phyloP scores from a whole-genome alignment of 2,797 vertebrate genomes.

The Sandelia bainsii region DNA sequence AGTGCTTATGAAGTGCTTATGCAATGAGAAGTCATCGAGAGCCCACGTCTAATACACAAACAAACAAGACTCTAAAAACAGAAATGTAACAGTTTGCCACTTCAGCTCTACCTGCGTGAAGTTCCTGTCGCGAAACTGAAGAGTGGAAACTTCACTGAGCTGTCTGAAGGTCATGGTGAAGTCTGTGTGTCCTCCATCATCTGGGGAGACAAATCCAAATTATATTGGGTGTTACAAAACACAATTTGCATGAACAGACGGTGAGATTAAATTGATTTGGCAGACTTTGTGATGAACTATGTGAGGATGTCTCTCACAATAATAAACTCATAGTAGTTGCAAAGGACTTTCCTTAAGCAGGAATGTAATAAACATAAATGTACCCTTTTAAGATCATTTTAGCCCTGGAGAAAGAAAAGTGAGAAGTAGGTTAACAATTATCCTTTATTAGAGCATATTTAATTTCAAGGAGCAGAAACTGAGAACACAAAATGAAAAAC shows the following conservation, averaged over 20 bases:
- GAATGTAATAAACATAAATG: no score
- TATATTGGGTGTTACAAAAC: not conserved
- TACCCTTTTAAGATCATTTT: no score
- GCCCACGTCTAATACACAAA: slow-evolving; percentile 82
- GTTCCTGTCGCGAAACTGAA: slow-evolving; percentile 71
- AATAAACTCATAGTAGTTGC: no score
- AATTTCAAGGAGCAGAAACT: no score
- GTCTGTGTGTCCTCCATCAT: slow-evolving; percentile 87
- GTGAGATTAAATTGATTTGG: slow-evolving; percentile 28
- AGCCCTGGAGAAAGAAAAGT: no score
- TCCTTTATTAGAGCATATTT: no score
- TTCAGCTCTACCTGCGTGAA: slow-evolving; percentile 79
- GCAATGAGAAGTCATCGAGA: slow-evolving; percentile 79
- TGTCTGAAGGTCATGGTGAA: slow-evolving; percentile 89
- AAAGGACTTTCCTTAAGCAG: no score
- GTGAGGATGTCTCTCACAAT: slow-evolving; percentile 73
- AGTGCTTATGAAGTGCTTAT: slow-evolving; percentile 83
- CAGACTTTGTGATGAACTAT: slow-evolving; percentile 43
- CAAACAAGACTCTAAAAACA: not conserved
- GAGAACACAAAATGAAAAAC: no score
- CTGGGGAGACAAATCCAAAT: slow-evolving; percentile 62
- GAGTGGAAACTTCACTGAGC: slow-evolving; percentile 83
- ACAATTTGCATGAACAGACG: no score
- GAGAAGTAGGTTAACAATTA: no score
- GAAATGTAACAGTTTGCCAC: not conserved